These are phyloP conservation scores for Sciaenops ocellatus DNA, from an alignment of 2,797 vertebrate genomes.

Conservation along the genomic window DNA sequence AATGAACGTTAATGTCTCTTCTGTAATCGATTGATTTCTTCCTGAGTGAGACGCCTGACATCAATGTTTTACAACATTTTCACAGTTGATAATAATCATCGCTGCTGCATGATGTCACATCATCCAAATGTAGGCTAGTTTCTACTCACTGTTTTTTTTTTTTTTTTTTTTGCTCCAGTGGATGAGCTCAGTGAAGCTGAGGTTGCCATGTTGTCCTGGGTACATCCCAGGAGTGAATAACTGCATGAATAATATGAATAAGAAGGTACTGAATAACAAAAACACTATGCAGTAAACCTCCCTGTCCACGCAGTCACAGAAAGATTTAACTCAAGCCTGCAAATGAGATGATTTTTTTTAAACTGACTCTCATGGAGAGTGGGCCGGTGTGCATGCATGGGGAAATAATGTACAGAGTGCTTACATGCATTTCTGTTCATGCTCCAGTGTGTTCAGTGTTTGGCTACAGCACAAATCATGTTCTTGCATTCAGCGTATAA, in stretches of 20 bases:
- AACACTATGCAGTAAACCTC: not conserved
- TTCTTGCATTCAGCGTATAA: not conserved
- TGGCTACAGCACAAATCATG: not conserved
- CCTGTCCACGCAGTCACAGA: not conserved
- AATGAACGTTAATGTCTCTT: not conserved
- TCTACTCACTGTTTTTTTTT: not conserved
- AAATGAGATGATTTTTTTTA: not conserved
- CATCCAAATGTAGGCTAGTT: not conserved
- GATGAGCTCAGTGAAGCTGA: constrained; percentile 7
- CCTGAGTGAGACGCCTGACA: not conserved
- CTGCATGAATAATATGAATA: constrained; percentile 30
- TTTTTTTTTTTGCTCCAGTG: not conserved
- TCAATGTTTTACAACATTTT: not conserved
- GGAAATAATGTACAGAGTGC: constrained; percentile 45
- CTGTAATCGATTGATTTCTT: not conserved
- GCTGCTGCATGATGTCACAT: not conserved
- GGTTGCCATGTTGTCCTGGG: constrained; percentile 1
- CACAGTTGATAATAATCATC: not conserved
- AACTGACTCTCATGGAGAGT: not conserved
- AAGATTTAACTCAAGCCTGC: constrained; percentile 1
- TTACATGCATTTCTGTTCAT: constrained; percentile 36
- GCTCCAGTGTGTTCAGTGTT: constrained; percentile 20
- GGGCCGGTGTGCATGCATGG: constrained; percentile 32
- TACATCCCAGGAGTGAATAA: constrained; percentile 4
- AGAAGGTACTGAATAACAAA: not conserved